These are phyloP conservation scores for Ptilodon capucinus DNA, from an alignment of 2,888 invertebrate genomes.

Conservation along the genomic window DNA sequence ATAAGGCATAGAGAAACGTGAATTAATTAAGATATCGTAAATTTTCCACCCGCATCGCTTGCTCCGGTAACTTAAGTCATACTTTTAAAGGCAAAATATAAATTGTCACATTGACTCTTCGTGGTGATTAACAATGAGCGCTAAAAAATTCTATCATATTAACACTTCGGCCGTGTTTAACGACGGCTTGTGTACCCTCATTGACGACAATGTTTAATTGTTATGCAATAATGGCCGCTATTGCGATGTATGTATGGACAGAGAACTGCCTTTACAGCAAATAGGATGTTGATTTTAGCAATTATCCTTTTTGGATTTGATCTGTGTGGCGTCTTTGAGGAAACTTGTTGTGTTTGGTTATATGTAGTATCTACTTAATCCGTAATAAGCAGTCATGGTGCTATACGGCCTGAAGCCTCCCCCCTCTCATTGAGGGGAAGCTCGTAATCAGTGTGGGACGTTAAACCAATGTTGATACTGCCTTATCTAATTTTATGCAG, in stretches of 20 bases:
- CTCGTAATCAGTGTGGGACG: no score
- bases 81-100: slow-evolving; percentile 31
- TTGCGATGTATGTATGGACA: slow-evolving; percentile 20
- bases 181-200: slow-evolving; percentile 12
- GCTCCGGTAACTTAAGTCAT: slow-evolving; percentile 15
- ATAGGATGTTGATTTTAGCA: slow-evolving; percentile 22
- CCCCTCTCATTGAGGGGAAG: no score
- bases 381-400: no score
- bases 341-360: background rate
- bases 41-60: slow-evolving; percentile 10
- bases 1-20: no score
- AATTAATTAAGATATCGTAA: background rate
- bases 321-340: background rate
- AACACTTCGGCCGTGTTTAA: slow-evolving; percentile 28
- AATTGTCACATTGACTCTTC: slow-evolving; percentile 52
- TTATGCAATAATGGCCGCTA: slow-evolving; percentile 32
- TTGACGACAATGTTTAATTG: slow-evolving; percentile 39
- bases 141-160: slow-evolving; percentile 45
- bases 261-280: slow-evolving; percentile 11
- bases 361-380: background rate
- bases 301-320: slow-evolving; percentile 4
- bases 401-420: no score
- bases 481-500: no score
- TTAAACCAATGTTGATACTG: no score
- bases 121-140: slow-evolving; percentile 57